phyloP scores from a whole-genome alignment of 2,888 invertebrate species.

The Himalopsyche kuldschensis region DNA sequence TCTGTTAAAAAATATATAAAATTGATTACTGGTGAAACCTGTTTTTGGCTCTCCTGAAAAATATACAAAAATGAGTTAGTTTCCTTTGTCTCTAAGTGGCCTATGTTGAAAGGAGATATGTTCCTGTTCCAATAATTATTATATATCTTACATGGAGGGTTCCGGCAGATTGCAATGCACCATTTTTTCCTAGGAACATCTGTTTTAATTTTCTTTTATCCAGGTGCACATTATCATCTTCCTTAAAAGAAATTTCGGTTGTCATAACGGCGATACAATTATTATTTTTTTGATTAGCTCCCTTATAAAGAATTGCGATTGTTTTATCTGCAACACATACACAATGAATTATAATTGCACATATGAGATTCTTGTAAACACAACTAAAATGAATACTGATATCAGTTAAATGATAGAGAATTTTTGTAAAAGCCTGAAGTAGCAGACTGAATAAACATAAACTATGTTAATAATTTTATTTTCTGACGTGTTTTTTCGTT shows the following conservation, averaged over 20 bases:
- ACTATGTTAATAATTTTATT: no score
- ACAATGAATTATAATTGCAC: conserved; percentile 54
- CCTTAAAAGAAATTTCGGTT: background rate
- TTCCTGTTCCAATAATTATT: no score
- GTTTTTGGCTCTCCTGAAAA: no score
- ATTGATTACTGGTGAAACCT: no score
- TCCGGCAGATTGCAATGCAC: background rate
- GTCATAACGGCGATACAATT: background rate
- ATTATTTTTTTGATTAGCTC: conserved; percentile 18
- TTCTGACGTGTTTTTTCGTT: background rate
- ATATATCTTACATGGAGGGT: background rate
- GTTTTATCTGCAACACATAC: conserved; percentile 31
- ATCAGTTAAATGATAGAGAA: no score
- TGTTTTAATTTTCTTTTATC: conserved; percentile 10
- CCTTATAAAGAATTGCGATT: conserved; percentile 11
- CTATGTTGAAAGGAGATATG: no score
- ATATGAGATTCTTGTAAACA: conserved; percentile 28
- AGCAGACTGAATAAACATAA: no score
- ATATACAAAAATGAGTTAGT: no score
- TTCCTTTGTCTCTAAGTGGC: no score
- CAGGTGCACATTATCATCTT: background rate
- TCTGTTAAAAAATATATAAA: no score
- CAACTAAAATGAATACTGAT: no score
- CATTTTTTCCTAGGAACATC: conserved; percentile 22
- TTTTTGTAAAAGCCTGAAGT: no score